Conservation (phyloP, 37 sponge, comb jelly and placozoan species). For the Crambe crambe region DNA sequence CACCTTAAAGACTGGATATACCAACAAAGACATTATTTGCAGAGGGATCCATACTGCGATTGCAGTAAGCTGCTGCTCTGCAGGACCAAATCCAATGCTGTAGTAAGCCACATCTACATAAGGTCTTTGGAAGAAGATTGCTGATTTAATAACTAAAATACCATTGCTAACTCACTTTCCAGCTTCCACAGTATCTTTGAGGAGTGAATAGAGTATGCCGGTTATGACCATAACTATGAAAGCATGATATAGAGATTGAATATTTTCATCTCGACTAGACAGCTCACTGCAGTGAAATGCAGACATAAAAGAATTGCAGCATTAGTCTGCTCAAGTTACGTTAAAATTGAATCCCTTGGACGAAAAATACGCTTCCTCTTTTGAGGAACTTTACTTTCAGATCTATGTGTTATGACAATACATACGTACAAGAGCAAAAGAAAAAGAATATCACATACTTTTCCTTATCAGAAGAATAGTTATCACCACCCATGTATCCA, state of each 20-base stretch:
- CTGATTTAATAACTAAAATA: neutral
- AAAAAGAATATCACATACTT: too few relatives aligned
- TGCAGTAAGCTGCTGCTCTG: conserved; percentile 26
- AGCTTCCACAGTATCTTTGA: conserved; percentile 50
- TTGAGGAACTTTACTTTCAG: neutral
- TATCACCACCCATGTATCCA: too few relatives aligned
- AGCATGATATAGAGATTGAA: conserved; percentile 53
- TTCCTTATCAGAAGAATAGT: too few relatives aligned
- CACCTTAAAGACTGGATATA: conserved; percentile 63
- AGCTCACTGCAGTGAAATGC: conserved; percentile 13
- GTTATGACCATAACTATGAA: conserved; percentile 50
- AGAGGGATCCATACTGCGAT: conserved; percentile 55
- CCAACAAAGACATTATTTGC: conserved; percentile 32
- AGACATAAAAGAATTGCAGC: neutral
- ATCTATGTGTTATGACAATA: too few relatives aligned
- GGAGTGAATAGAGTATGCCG: conserved; percentile 40
- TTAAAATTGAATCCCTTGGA: conserved; percentile 45
- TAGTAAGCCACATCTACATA: conserved; percentile 61
- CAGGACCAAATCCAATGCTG: conserved; percentile 64
- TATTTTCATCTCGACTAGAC: conserved; percentile 27
- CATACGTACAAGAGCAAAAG: too few relatives aligned
- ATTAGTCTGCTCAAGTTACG: conserved; percentile 22
- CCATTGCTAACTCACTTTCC: conserved; percentile 31
- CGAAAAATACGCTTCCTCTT: conserved; percentile 39
- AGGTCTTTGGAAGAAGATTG: conserved; percentile 15